Base-by-base conservation (phyloP, 2,113 vertebrate genomes). In the Picathartes gymnocephalus region DNA sequence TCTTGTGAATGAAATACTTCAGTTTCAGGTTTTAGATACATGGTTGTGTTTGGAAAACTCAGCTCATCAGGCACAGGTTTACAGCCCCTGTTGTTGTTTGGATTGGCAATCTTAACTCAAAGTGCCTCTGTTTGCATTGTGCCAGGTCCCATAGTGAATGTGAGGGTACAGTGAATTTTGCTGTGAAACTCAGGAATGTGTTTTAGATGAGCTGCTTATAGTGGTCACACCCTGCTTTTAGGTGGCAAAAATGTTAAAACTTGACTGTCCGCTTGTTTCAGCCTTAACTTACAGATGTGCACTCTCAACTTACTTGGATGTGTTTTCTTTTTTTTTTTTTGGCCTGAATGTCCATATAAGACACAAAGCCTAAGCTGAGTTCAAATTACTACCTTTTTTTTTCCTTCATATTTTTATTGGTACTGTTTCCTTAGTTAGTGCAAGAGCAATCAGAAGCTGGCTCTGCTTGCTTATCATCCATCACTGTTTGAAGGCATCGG, bases 361-460 rank as follows among this genome's bases (percentile, higher is more conserved):
- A 30, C 8, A 40, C 27, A 24, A 1, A 7, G 50, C 31, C 33
- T 53, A 27, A 73, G 31, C 18, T 68, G 78, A 78, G 21, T 44
- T 62, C 14, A 60, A 24, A 61, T 73, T 21, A n/a, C 5, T 47
- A 15, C 10, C 15, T 44, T 60, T n/a, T 13, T 13, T 44, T 40
- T 48, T 22, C 1, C 10, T 23, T 39, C 2, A 1, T 25, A 1
- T 56, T 60, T 76, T 61, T 54, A 31, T 10, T 2, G 3, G 7
- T 64, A 7, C 22, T 47, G 11, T 64, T 90, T 56, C 24, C n/a
- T 60, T 60, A 61, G 31, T 68, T 47, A 68, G 57, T 53, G 45
- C 68, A 73, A 11, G 7, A 80, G 33, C 58, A 64, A 31, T 40
- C 72, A 93, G 69, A 31, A 91, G 27, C 60, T 84, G 78, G 22